These are phyloP conservation scores for Callopanchax toddi DNA, from an alignment of 2,113 vertebrate genomes.

Conservation along the genomic window DNA sequence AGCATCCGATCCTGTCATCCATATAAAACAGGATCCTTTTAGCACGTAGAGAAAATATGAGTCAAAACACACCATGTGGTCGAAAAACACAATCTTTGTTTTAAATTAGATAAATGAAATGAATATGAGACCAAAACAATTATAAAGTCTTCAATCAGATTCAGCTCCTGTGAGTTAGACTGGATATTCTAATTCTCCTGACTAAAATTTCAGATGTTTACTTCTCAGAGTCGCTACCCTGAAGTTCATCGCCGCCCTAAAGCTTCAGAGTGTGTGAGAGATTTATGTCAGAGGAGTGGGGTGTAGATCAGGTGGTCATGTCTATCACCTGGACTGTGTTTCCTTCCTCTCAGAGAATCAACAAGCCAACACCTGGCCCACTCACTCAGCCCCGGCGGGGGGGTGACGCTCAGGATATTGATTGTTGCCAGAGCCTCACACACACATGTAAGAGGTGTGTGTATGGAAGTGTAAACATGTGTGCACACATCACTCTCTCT, in stretches of 20 bases:
- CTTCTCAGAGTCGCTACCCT: conserved; percentile 14
- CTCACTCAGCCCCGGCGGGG: conserved; percentile 57
- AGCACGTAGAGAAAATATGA: background rate
- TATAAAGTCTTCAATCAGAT: background rate
- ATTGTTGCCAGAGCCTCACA: conserved; percentile 43
- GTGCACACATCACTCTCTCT: conserved; percentile 27
- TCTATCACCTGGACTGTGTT: conserved; percentile 63
- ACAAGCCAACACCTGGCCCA: conserved; percentile 62
- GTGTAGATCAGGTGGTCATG: conserved; percentile 57
- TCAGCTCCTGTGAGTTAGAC: background rate
- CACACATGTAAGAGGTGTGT: conserved; percentile 27
- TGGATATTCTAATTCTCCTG: background rate
- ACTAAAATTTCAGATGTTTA: conserved; percentile 1
- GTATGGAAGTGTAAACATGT: background rate
- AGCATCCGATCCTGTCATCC: too few relatives aligned
- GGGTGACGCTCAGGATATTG: conserved; percentile 36
- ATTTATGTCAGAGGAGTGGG: conserved; percentile 55
- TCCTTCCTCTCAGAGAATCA: conserved; percentile 32
- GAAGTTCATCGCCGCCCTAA: conserved; percentile 41
- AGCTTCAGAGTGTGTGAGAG: conserved; percentile 42
- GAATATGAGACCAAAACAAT: background rate
- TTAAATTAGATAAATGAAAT: background rate
- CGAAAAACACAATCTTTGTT: background rate
- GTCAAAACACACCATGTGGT: background rate
- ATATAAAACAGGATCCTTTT: too few relatives aligned